phyloP scores from a whole-genome alignment of 1,140 invertebrate species.

The Drosophila sechellia region DNA sequence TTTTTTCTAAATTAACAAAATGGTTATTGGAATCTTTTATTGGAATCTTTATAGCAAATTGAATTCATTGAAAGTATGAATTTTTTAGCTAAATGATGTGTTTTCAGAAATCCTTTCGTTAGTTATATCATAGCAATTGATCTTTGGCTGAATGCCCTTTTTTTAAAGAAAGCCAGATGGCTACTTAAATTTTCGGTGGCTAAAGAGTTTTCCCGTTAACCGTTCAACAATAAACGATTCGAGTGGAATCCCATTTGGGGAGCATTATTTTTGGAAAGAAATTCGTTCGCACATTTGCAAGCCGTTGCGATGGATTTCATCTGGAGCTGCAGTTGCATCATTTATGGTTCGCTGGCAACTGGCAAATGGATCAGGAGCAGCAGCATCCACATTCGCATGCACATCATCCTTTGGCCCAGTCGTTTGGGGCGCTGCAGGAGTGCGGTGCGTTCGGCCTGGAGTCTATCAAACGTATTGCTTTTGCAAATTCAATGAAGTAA shows the following conservation, averaged over 20 bases:
- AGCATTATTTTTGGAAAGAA: conserved; percentile 32
- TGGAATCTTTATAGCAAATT: no score
- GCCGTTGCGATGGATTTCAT: conserved; percentile 31
- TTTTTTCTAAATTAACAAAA: no score
- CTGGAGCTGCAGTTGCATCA: conserved; percentile 40
- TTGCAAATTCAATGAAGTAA: conserved; percentile 74
- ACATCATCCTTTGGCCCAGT: not conserved
- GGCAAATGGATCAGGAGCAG: conserved; percentile 43
- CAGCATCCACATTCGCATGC: not conserved
- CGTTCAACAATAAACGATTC: conserved; percentile 23
- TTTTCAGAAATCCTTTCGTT: no score
- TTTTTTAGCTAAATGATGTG: no score
- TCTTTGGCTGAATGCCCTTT: no score
- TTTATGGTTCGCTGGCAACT: conserved; percentile 50
- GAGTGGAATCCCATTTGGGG: conserved; percentile 22
- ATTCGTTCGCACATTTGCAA: conserved; percentile 10
- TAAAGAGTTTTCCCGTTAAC: not conserved
- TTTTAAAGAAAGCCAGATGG: no score
- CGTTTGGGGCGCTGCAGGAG: not conserved
- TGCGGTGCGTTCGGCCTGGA: conserved; percentile 25
- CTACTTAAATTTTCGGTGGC: not conserved
- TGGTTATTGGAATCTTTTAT: no score
- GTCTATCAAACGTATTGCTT: conserved; percentile 60
- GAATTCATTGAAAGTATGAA: no score
- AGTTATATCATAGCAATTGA: no score